These are phyloP conservation scores for Eublepharis macularius DNA, from an alignment of 2,113 vertebrate genomes.

Conservation along the genomic window DNA sequence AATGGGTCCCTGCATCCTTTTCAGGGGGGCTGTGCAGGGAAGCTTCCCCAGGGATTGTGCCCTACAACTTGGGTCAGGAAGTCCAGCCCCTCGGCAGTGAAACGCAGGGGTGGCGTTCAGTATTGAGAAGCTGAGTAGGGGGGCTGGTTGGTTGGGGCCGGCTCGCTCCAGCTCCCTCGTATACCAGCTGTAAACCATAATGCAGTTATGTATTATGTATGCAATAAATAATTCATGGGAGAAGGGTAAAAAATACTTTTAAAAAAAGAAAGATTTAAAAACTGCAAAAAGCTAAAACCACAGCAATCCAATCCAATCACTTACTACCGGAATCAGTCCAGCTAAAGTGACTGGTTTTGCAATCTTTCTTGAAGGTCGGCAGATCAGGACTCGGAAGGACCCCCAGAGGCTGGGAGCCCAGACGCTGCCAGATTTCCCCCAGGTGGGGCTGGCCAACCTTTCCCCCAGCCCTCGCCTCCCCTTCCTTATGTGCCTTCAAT, in stretches of 20 bases:
- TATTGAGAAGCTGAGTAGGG: not conserved
- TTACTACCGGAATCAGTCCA: not conserved
- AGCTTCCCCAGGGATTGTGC: not conserved
- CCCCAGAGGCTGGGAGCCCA: not conserved
- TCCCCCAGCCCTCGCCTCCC: not conserved
- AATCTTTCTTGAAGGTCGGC: not conserved
- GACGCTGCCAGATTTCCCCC: no score
- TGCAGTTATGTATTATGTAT: constrained; percentile 23
- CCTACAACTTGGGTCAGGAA: not conserved
- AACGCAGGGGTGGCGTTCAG: not conserved
- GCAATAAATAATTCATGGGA: constrained; percentile 26
- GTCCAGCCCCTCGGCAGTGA: not conserved
- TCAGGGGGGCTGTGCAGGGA: not conserved
- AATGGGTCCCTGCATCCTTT: not conserved
- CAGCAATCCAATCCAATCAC: constrained; percentile 1
- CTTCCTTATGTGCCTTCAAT: not conserved
- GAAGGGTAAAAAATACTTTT: constrained; percentile 5
- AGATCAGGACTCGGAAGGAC: not conserved
- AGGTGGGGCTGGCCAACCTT: not conserved
- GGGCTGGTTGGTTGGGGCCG: not conserved
- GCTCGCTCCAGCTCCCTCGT: not conserved
- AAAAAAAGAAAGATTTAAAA: constrained; percentile 19
- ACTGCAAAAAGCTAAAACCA: constrained; percentile 13
- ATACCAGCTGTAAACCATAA: constrained; percentile 28
- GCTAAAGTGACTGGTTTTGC: not conserved